phyloP scores from a whole-genome alignment of 1,140 invertebrate genomes.

The Nasonia longicornis region DNA sequence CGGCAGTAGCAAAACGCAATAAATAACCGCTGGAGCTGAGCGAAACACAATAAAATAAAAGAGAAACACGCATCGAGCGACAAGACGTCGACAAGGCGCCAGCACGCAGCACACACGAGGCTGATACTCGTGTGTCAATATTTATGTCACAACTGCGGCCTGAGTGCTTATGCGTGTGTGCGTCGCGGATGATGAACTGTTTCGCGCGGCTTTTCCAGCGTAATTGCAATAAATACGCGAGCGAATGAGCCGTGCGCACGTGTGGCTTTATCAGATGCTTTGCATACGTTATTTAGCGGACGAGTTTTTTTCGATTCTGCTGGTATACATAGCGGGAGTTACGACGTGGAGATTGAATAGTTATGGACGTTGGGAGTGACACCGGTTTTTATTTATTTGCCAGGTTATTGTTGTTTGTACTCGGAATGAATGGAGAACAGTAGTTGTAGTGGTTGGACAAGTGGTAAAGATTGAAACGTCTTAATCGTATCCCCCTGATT shows the following conservation, averaged over 20 bases:
- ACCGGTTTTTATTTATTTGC: background rate
- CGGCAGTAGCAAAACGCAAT: background rate
- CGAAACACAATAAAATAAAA: background rate
- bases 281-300: background rate
- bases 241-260: no score
- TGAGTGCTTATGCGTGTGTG: background rate
- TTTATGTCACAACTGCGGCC: conserved; percentile 29
- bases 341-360: background rate
- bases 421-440: no score
- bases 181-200: conserved; percentile 15
- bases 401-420: background rate
- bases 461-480: no score
- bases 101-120: background rate
- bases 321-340: background rate
- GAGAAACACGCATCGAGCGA: conserved; percentile 8
- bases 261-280: no score
- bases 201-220: background rate
- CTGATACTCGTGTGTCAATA: conserved; percentile 30
- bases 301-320: background rate
- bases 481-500: no score
- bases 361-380: background rate
- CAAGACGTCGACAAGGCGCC: conserved; percentile 11
- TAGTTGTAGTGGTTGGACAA: no score
- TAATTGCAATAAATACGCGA: conserved; percentile 10
- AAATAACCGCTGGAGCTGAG: background rate